Evolutionary conservation across 2,888 invertebrate genomes (phyloP).

Genomic region (Pseudanteris insignis): DNA sequence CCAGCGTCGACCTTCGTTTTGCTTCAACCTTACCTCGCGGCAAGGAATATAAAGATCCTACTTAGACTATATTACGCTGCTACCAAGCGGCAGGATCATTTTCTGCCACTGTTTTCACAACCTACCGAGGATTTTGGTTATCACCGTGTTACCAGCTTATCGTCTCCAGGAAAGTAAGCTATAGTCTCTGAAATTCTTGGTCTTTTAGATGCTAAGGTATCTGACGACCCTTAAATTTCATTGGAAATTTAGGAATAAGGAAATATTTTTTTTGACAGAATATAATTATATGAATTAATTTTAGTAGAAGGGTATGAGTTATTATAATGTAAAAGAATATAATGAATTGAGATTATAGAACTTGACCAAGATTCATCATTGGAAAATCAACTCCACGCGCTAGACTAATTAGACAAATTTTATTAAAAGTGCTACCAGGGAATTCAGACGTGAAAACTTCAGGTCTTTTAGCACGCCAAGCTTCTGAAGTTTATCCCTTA

Average conservation of each 20-base stretch:
- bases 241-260: too few species aligned
- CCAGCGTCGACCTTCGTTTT: conserved; percentile 47
- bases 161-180: conserved; percentile 3
- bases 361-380: too few species aligned
- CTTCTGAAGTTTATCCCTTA: conserved; percentile 9
- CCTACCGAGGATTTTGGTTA: conserved; percentile 6
- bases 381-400: conserved; percentile 1
- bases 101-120: conserved; percentile 58
- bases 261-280: too few species aligned
- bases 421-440: conserved; percentile 8
- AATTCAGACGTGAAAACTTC: conserved; percentile 13
- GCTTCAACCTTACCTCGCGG: conserved; percentile 56
- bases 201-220: neutral
- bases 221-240: too few species aligned
- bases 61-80: conserved; percentile 64
- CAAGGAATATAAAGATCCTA: conserved; percentile 66
- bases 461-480: conserved; percentile 9
- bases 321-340: too few species aligned
- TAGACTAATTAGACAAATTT: conserved; percentile 12
- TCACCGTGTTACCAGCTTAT: neutral
- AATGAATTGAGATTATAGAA: neutral
- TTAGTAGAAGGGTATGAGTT: too few species aligned
- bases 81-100: conserved; percentile 61
- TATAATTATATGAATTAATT: too few species aligned
- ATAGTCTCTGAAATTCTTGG: conserved; percentile 2